Conservation (phyloP, 2,888 invertebrate species). For the Phengaris alcon region DNA sequence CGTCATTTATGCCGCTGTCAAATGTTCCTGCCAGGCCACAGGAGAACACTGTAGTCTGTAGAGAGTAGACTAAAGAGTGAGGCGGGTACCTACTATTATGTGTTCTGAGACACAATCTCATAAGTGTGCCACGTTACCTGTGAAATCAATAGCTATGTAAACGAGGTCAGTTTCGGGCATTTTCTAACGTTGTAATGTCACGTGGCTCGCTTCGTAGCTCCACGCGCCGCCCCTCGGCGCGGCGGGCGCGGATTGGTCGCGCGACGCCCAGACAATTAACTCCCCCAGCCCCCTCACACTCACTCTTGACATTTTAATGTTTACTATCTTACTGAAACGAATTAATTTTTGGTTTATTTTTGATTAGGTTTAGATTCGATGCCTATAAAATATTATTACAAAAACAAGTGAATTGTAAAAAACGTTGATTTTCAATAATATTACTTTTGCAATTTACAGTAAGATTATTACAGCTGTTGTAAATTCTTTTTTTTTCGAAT, state of each 20-base stretch:
- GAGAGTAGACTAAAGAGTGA: too few species aligned
- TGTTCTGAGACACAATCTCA: neutral
- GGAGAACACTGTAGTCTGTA: too few species aligned
- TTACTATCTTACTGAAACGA: constrained; percentile 52
- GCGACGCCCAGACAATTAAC: constrained; percentile 68
- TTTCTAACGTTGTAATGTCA: constrained; percentile 45
- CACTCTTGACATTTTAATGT: constrained; percentile 75
- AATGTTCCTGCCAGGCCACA: too few species aligned
- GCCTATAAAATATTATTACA: neutral
- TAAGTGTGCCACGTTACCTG: constrained; percentile 24
- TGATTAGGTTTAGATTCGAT: neutral
- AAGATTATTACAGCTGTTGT: too few species aligned
- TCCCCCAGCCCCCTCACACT: constrained; percentile 57
- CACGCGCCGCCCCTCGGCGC: constrained; percentile 59
- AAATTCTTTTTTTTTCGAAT: too few species aligned
- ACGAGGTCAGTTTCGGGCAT: constrained; percentile 40
- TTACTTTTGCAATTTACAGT: too few species aligned
- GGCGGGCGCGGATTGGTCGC: constrained; percentile 60
- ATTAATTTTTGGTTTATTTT: constrained; percentile 3
- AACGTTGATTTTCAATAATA: too few species aligned
- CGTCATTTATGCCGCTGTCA: too few species aligned
- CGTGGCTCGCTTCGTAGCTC: constrained; percentile 71
- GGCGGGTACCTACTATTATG: too few species aligned
- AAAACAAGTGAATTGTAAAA: too few species aligned
- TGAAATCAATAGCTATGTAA: constrained; percentile 36